Percentiles rank a stretch among this genome's conserved stretches.
These are phyloP conservation scores for Lacanobia wlatinum DNA, from an alignment of 2,888 invertebrate species.

Conservation along the genomic window DNA sequence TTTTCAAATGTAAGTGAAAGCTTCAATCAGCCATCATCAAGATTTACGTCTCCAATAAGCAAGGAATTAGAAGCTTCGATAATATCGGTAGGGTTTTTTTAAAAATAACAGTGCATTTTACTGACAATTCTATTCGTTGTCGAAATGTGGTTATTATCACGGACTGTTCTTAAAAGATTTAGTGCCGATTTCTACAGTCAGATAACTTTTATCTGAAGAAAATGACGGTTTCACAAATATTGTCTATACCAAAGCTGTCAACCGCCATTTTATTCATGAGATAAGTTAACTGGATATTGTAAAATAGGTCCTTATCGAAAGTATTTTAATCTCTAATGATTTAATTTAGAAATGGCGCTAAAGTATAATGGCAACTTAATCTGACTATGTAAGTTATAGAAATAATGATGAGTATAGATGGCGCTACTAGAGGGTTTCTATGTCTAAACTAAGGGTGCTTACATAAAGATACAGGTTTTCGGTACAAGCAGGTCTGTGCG, in stretches of 20 bases:
- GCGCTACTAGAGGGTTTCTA: constrained; percentile 43
- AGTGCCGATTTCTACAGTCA: neutral
- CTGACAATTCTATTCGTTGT: constrained; percentile 3
- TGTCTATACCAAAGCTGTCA: neutral
- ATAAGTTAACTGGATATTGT: neutral
- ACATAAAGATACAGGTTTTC: no score
- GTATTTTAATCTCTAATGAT: constrained; percentile 22
- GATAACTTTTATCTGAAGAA: neutral
- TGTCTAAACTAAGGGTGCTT: no score
- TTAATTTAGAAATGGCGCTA: constrained; percentile 24
- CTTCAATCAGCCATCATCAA: neutral
- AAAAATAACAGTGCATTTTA: neutral
- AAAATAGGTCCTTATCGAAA: neutral
- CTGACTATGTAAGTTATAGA: constrained; percentile 33
- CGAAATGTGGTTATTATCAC: neutral
- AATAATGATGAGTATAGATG: constrained; percentile 44
- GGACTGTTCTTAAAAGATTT: neutral
- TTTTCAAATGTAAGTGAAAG: neutral
- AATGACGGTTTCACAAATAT: neutral
- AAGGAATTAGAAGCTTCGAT: neutral
- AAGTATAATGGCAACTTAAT: constrained; percentile 26
- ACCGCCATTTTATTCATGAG: neutral
- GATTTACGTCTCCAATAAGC: neutral
- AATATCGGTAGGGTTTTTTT: neutral
- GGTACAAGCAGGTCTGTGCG: no score